Base-by-base conservation (phyloP, 2,797 vertebrate genomes). In the Momotus momota region DNA sequence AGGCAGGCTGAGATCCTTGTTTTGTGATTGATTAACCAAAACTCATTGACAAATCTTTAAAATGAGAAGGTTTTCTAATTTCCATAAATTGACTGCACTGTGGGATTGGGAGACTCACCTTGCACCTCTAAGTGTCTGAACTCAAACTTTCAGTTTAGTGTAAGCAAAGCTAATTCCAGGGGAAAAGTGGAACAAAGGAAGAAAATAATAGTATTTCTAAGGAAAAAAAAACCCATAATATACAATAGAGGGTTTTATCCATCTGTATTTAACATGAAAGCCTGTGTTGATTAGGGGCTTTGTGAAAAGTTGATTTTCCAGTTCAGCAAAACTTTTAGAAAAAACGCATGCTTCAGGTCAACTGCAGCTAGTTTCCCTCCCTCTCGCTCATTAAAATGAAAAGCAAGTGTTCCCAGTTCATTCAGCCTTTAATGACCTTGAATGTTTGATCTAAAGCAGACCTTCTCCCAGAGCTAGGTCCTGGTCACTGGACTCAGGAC, bases 251-350 rank as follows among this genome's bases (percentile, higher is more conserved):
- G 7, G 1, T 7, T 86, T 93, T 94, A 84, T 93, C 77, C 64
- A 79, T 81, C 70, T 67, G 31, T 75, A 86, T 93, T 91, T 90
- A 84, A 62, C 51, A 40, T 77, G 52, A 92, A 94, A 77, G 67
- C 31, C 78, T 77, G 52, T 91, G 92, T 89, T 96, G 92, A 96
- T 96, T 64, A 88, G 52, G 48, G 64, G 52, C 78, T 88, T 96
- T 94, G 90, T 90, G 90, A 91, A 95, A 94, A 96, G 91, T 90
- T 95, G 95, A 95, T 96, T 95, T 95, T 95, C 95, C 94, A 96
- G 94, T 96, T 96, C 88, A 96, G 74, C 92, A 94, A 93, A 93
- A 95, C 71, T 94, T 95, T 81, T 16, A 80, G 88, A 88, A 79
- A 93, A 94, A 88, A 72, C 51, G 60, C 79, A 90, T 88, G 43